A percentile compares a stretch with the other conserved stretches of the same genome.
Evolutionary conservation across 1,140 invertebrate genomes (phyloP).

Genomic region (Drosophila tsacasi): DNA sequence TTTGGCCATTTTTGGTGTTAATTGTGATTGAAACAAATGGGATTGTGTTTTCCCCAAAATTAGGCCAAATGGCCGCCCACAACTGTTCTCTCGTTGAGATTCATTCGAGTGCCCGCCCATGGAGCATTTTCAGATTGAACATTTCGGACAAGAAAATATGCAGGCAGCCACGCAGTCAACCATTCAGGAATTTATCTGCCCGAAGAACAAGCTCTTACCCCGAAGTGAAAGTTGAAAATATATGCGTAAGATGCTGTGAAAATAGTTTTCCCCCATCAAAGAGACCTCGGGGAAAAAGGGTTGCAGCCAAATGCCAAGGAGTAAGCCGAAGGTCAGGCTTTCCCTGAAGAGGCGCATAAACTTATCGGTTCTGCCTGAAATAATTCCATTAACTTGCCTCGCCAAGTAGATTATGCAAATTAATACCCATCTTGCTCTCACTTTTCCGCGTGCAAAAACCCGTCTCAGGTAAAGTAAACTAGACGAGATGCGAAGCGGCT

Average conservation of each 20-base stretch:
- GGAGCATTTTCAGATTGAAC: slow-evolving; percentile 20
- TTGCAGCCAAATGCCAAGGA: slow-evolving; percentile 8
- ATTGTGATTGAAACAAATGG: slow-evolving; percentile 49
- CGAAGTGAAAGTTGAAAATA: slow-evolving; percentile 16
- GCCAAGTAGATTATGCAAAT: slow-evolving; percentile 22
- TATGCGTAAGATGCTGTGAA: slow-evolving; percentile 18
- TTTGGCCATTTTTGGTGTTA: slow-evolving; percentile 32
- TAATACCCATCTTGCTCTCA: slow-evolving; percentile 4
- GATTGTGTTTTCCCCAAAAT: slow-evolving; percentile 16
- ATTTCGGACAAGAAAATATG: slow-evolving; percentile 38
- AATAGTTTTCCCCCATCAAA: slow-evolving; percentile 33
- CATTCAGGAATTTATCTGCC: slow-evolving; percentile 19
- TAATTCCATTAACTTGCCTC: slow-evolving; percentile 21
- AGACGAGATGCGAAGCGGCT: neutral
- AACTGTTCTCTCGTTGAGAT: slow-evolving; percentile 16
- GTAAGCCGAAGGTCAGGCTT: slow-evolving; percentile 13
- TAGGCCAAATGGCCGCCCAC: slow-evolving; percentile 17
- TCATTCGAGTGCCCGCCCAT: slow-evolving; percentile 17
- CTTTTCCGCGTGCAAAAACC: neutral
- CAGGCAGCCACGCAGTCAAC: slow-evolving; percentile 5
- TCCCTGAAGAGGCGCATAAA: slow-evolving; percentile 1
- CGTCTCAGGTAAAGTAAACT: neutral
- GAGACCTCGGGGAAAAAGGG: slow-evolving; percentile 1
- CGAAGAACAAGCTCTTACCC: neutral
- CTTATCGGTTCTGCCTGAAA: slow-evolving; percentile 23